A percentile compares a stretch with the other conserved stretches of the same genome.
Evolutionary conservation across 92 coral and sea anemone species (phyloP).

Genomic region (Plumapathes pennacea): DNA sequence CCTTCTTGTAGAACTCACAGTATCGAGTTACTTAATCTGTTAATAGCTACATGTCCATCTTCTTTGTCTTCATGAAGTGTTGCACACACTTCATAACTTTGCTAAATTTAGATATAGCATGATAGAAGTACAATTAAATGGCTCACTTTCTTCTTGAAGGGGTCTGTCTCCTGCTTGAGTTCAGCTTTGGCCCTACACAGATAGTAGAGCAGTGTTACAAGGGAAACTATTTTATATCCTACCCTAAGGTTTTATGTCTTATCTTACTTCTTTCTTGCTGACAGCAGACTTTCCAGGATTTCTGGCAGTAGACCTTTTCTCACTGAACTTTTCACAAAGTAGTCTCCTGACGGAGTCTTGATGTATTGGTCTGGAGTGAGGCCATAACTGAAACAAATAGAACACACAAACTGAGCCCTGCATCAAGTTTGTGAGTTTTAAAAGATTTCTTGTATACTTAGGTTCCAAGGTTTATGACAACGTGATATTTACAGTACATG

Average conservation of each 20-base stretch:
- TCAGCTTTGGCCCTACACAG: slow-evolving; percentile 82
- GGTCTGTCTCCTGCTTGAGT: slow-evolving; percentile 92
- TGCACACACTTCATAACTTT: too few species aligned
- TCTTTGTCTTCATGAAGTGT: too few species aligned
- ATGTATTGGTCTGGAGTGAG: slow-evolving; percentile 87
- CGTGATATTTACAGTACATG: too few species aligned
- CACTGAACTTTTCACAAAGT: slow-evolving; percentile 79
- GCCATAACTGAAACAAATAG: slow-evolving; percentile 22
- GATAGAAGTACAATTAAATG: neutral
- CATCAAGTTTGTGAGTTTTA: too few species aligned
- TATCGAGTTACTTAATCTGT: too few species aligned
- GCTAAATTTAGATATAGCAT: too few species aligned
- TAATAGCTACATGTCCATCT: too few species aligned
- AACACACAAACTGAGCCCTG: neutral
- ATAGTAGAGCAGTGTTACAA: neutral
- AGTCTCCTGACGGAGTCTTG: slow-evolving; percentile 95
- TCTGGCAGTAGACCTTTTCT: slow-evolving; percentile 95
- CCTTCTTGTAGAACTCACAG: too few species aligned
- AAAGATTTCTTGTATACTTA: too few species aligned
- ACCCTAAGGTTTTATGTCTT: too few species aligned
- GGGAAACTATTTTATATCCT: too few species aligned
- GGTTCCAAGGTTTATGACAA: too few species aligned
- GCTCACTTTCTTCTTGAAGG: slow-evolving; percentile 88
- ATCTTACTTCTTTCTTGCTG: slow-evolving; percentile 97
- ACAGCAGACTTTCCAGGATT: slow-evolving; percentile 78